Evolutionary conservation across 2,113 vertebrate genomes (phyloP).

Genomic region (Strix uralensis): DNA sequence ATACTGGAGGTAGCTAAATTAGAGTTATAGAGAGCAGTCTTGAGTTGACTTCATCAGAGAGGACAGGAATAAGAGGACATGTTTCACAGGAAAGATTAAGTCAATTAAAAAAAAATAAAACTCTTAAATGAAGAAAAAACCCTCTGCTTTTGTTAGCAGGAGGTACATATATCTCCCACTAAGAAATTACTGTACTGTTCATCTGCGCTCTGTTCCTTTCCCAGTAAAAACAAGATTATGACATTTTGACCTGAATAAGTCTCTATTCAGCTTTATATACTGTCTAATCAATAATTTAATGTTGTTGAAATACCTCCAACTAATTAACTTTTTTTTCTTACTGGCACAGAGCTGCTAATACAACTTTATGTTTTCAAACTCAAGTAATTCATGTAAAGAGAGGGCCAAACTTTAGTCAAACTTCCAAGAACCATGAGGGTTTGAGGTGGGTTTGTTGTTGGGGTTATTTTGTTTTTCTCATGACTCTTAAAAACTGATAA

Average conservation of each 20-base stretch:
- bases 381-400: neutral
- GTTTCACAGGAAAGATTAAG: neutral
- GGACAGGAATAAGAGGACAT: neutral
- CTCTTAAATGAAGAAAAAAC: neutral
- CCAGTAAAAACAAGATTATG: neutral
- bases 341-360: neutral
- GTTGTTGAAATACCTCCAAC: neutral
- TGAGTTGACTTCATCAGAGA: neutral
- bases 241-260: neutral
- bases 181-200: neutral
- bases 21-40: neutral
- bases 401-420: neutral
- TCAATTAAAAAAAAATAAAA: neutral
- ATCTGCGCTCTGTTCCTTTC: neutral
- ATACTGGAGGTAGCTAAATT: neutral
- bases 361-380: neutral
- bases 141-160: neutral
- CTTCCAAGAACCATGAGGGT: neutral
- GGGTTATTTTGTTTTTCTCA: neutral
- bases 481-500: neutral
- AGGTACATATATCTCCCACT: neutral
- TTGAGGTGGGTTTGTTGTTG: accelerated
- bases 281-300: neutral
- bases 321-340: neutral
- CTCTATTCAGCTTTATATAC: neutral